Evolutionary conservation across 1,140 invertebrate genomes (phyloP).

Genomic region (Lepidurus packardi): DNA sequence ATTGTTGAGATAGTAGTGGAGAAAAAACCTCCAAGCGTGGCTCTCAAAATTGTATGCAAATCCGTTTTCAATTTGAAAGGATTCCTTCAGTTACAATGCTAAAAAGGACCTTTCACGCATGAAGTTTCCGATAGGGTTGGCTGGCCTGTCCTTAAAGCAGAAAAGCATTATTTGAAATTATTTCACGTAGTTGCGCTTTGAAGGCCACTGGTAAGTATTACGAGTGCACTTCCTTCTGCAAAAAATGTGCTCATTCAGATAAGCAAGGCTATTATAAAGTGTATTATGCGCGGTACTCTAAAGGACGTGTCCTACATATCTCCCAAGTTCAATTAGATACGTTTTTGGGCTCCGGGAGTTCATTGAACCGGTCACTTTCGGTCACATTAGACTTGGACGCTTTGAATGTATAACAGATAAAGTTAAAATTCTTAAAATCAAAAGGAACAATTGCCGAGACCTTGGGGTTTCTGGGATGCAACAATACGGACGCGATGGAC

Average conservation of each 20-base stretch:
- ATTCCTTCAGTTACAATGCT: not conserved
- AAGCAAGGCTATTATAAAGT: not conserved
- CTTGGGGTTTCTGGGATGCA: not conserved
- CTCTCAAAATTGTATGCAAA: slow-evolving; percentile 9
- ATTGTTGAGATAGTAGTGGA: not conserved
- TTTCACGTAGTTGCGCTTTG: not conserved
- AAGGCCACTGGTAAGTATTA: not conserved
- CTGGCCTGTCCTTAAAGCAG: not conserved
- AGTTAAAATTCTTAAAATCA: not conserved
- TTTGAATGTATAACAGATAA: not conserved
- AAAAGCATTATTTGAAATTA: not conserved
- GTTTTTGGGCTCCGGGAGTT: not conserved
- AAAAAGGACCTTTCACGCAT: slow-evolving; percentile 2
- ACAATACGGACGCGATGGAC: slow-evolving; percentile 9
- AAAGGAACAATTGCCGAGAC: not conserved
- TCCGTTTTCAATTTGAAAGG: not conserved
- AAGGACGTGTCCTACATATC: slow-evolving; percentile 21
- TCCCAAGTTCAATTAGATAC: slow-evolving; percentile 8
- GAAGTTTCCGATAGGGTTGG: not conserved
- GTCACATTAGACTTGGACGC: not conserved
- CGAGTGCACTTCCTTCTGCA: not conserved
- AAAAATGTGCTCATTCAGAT: not conserved
- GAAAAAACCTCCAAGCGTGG: not conserved
- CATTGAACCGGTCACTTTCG: not conserved
- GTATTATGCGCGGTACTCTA: not conserved